Evolutionary conservation across 2,888 invertebrate species (phyloP).

Genomic region (Sminthurides aquaticus): DNA sequence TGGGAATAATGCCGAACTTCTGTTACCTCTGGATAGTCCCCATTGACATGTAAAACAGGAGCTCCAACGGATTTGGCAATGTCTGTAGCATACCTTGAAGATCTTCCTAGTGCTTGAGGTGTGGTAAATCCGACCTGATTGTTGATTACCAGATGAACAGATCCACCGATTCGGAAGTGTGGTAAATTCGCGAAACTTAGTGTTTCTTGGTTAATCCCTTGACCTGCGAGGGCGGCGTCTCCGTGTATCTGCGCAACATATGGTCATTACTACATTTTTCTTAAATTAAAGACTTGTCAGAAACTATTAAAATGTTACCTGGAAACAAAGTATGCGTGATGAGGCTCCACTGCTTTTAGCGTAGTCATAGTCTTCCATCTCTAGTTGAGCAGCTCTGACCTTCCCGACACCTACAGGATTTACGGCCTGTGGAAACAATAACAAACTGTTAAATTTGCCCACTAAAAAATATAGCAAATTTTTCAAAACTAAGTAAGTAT

Average conservation of each 20-base stretch:
- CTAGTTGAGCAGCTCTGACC: constrained; percentile 72
- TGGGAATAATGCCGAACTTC: background rate
- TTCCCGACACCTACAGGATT: constrained; percentile 96
- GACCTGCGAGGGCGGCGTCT: constrained; percentile 89
- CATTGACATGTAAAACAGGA: constrained; percentile 93
- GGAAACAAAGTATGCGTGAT: constrained; percentile 39
- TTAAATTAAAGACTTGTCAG: background rate
- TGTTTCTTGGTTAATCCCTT: constrained; percentile 91
- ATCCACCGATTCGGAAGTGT: constrained; percentile 86
- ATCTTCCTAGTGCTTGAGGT: constrained; percentile 69
- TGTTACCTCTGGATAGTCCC: constrained; percentile 77
- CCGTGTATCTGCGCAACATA: constrained; percentile 71
- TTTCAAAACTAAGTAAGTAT: background rate
- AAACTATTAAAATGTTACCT: constrained; percentile 27
- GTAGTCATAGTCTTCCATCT: constrained; percentile 68
- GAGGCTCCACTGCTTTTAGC: constrained; percentile 35
- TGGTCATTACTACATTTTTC: background rate
- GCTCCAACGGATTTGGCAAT: constrained; percentile 79
- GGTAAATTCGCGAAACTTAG: constrained; percentile 73
- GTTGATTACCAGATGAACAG: constrained; percentile 86
- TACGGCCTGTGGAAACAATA: constrained; percentile 59
- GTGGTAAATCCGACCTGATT: constrained; percentile 88
- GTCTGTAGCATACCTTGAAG: constrained; percentile 78
- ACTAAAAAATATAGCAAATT: too few species aligned
- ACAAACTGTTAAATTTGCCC: constrained; percentile 12